Percentiles rank a stretch among this genome's conserved stretches.
phyloP scores from a whole-genome alignment of 2,888 invertebrate species.

The Drosophila neonasuta region DNA sequence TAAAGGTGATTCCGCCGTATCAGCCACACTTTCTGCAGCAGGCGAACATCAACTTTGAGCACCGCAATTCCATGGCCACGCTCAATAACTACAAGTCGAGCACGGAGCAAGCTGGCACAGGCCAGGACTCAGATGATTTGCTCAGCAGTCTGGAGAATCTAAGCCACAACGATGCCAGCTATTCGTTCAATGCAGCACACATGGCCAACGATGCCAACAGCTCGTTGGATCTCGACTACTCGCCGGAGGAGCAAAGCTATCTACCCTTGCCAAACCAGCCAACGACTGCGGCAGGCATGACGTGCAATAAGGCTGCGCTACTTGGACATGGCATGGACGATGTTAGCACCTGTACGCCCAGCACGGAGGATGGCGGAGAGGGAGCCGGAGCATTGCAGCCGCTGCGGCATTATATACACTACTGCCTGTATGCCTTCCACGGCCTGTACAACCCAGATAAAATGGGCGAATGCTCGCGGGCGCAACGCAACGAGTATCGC shows the following conservation, averaged over 20 bases:
- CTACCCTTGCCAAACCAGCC: slow-evolving; percentile 69
- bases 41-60: slow-evolving; percentile 76
- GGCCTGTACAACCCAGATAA: slow-evolving; percentile 82
- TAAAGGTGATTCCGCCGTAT: slow-evolving; percentile 81
- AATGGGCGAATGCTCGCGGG: slow-evolving; percentile 76
- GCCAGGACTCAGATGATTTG: slow-evolving; percentile 81
- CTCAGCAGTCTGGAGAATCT: slow-evolving; percentile 81
- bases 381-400: slow-evolving; percentile 51
- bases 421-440: slow-evolving; percentile 82
- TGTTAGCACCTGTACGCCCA: slow-evolving; percentile 61
- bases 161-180: slow-evolving; percentile 79
- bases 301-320: slow-evolving; percentile 23
- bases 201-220: slow-evolving; percentile 55
- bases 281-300: slow-evolving; percentile 11
- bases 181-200: slow-evolving; percentile 63
- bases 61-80: slow-evolving; percentile 61
- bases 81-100: slow-evolving; percentile 70
- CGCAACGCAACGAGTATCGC: slow-evolving; percentile 80
- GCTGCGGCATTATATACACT: slow-evolving; percentile 81
- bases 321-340: slow-evolving; percentile 47
- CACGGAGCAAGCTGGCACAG: slow-evolving; percentile 69
- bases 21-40: slow-evolving; percentile 79
- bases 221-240: slow-evolving; percentile 75
- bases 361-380: slow-evolving; percentile 43
- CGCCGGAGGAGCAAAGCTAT: slow-evolving; percentile 81